Evolutionary conservation across 1,140 invertebrate genomes (phyloP).

Genomic region (Pogonomyrmex barbatus): DNA sequence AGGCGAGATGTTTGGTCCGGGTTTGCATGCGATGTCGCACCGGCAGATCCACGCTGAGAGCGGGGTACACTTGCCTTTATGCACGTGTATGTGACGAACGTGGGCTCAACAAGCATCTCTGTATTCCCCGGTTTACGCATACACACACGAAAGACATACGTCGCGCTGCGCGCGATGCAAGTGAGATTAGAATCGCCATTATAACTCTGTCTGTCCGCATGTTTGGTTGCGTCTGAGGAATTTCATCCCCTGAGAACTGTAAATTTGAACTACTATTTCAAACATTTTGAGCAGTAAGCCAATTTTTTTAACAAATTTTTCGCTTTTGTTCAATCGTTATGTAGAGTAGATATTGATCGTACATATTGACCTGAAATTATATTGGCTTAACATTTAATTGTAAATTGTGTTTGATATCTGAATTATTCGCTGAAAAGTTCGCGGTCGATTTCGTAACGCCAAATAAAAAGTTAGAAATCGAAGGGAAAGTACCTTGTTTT

Average conservation of each 20-base stretch:
- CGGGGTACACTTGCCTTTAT: neutral
- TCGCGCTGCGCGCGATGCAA: neutral
- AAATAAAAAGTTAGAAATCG: neutral
- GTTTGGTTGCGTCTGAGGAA: neutral
- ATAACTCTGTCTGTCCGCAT: neutral
- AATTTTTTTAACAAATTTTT: neutral
- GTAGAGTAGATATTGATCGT: neutral
- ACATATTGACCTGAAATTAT: neutral
- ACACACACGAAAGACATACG: constrained; percentile 28
- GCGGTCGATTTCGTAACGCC: neutral
- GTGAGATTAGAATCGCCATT: constrained; percentile 40
- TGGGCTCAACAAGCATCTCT: neutral
- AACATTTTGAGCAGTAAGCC: neutral
- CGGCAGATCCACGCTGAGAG: neutral
- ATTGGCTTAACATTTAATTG: neutral
- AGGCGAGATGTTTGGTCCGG: constrained; percentile 41
- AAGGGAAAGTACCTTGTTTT: neutral
- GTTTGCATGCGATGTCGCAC: neutral
- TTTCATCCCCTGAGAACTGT: constrained; percentile 9
- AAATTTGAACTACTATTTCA: neutral
- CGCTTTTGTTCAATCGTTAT: neutral
- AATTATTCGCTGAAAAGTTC: neutral
- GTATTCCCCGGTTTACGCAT: neutral
- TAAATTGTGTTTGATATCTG: neutral
- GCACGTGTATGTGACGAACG: neutral